Evolutionary conservation across 2,113 vertebrate genomes (phyloP), one percentile per base, ranked within the genome.

Genomic region (Syngnathus floridae): DNA sequence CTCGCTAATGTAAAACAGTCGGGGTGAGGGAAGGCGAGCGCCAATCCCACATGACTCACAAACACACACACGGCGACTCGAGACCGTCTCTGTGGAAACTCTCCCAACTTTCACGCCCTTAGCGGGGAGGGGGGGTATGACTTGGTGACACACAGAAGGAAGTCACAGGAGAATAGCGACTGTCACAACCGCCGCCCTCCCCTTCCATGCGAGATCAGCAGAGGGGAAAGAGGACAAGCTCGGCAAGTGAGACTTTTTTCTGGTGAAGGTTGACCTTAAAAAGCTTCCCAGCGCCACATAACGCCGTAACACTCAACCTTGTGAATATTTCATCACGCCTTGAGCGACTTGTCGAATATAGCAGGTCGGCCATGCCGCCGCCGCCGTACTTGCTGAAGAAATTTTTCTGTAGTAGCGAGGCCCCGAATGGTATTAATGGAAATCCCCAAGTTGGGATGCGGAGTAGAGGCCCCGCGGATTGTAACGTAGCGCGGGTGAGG

Each of bases 1-100:
- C 62, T 69, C 63, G 58, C 68, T 79, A 78, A 81, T 86, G 73
- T 85, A 83, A 86, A 88, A 81, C 69, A 78, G 78, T 77, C 74
- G 78, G 31, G 38, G 51, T 13, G 51, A 31, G 13, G 16, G 51
- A 31, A 6, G 16, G 0, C 55, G 69, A 69, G 56, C 22, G 67
- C 66, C 56, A 62, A 35, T 71, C 67, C 72, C 67, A 70, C 72
- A 72, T 74, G 79, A 82, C 72, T 78, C 83, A 71, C 57, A 31
- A 31, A 14, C 13, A 59, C 38, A 41, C 59, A 22, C 21, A 4
- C 59, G 66, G 73, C 69, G 72, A 82, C 70, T 73, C 26, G 48
- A 43, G 59, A 38, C 21, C 14, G 12, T 14, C n/a, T 41, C 59
- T 66, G 76, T 77, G 69, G 40, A 84, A 79, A 67, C 73, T 40